Evolutionary conservation across 2,113 vertebrate genomes (phyloP).

Genomic region (Chitala chitala): DNA sequence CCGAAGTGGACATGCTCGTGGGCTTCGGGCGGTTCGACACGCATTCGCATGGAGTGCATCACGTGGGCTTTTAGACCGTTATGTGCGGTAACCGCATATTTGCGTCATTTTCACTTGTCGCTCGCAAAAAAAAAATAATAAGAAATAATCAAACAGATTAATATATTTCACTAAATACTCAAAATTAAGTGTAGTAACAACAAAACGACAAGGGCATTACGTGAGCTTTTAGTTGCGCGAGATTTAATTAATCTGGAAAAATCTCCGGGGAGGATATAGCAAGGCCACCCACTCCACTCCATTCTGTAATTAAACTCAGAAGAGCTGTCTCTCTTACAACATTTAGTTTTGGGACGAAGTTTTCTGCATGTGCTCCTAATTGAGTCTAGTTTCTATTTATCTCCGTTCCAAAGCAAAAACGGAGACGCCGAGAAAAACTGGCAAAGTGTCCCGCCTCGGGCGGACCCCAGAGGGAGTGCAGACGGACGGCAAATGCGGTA

Average conservation of each 20-base stretch:
- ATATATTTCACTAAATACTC: constrained; percentile 17
- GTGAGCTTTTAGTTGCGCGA: constrained; percentile 1
- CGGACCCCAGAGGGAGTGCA: constrained; percentile 22
- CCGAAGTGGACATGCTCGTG: not conserved
- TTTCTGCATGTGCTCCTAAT: constrained; percentile 13
- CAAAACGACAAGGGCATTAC: not conserved
- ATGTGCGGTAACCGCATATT: not conserved
- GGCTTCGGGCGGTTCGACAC: not conserved
- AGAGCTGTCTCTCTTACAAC: constrained; percentile 9
- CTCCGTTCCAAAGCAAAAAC: constrained; percentile 2
- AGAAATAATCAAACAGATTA: constrained; percentile 8
- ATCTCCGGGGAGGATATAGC: constrained; percentile 3
- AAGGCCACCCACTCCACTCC: constrained; percentile 6
- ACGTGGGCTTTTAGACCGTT: not conserved
- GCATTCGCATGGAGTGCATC: not conserved
- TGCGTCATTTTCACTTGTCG: not conserved
- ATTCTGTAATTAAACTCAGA: constrained; percentile 23
- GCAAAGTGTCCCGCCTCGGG: constrained; percentile 21
- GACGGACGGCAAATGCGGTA: constrained; percentile 48
- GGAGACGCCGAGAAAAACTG: constrained; percentile 6
- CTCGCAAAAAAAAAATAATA: not conserved
- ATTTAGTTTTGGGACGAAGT: constrained; percentile 11
- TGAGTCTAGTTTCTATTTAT: constrained; percentile 19
- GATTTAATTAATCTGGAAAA: constrained; percentile 22
- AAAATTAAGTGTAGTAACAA: constrained; percentile 7